Evolutionary conservation across 2,797 vertebrate species (phyloP).

Genomic region (Aphelocoma californica): DNA sequence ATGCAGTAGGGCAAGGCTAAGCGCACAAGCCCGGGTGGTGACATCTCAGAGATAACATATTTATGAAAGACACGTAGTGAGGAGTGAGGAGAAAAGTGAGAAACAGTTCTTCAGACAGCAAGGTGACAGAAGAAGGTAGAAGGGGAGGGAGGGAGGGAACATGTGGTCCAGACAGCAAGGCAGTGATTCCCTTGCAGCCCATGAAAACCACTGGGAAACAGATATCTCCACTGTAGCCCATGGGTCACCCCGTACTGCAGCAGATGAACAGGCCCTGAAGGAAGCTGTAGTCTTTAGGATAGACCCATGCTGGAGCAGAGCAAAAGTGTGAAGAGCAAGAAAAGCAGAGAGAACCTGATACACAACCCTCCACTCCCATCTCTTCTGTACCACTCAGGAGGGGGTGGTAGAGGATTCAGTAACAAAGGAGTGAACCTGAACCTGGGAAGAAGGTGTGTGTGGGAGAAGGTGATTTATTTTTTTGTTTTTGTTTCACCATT

Average conservation of each 20-base stretch:
- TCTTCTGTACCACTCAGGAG: neutral
- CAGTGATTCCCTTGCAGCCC: neutral
- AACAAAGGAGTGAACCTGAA: neutral
- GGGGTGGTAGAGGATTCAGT: neutral
- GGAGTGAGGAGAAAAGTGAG: neutral
- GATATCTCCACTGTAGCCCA: accelerated
- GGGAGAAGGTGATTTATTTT: neutral
- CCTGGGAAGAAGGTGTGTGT: neutral
- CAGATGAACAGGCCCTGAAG: accelerated
- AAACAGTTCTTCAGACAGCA: neutral
- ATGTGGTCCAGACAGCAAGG: neutral
- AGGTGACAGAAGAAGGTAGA: neutral
- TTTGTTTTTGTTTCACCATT: neutral
- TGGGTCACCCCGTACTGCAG: neutral
- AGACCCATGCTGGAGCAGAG: neutral
- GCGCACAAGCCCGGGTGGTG: accelerated
- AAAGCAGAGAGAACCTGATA: neutral
- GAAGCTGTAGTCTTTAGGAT: neutral
- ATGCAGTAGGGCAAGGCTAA: accelerated
- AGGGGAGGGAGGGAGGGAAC: accelerated
- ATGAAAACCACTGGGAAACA: neutral
- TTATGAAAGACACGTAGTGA: neutral
- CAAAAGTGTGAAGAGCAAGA: neutral
- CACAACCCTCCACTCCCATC: accelerated
- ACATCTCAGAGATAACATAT: neutral